Conservation (phyloP, 1,140 invertebrate genomes). For the Drosophila paulistorum region DNA sequence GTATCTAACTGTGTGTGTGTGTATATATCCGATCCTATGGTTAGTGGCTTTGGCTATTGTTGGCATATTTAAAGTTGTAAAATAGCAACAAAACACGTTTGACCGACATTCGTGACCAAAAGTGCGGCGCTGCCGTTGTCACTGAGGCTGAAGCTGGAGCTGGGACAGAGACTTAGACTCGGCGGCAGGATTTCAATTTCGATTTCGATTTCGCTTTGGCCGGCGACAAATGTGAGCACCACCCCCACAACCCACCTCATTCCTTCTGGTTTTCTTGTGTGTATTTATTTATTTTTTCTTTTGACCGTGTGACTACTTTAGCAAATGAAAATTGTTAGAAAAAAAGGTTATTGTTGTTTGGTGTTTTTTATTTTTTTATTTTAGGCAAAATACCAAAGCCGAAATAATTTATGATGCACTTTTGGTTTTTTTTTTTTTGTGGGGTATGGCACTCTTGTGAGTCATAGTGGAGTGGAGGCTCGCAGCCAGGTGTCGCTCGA, state of each 20-base stretch:
- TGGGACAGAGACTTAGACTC: constrained; percentile 3
- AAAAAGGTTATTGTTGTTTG: constrained; percentile 38
- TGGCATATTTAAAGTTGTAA: constrained; percentile 82
- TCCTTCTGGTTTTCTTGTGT: neutral
- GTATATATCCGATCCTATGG: neutral
- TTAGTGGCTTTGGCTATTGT: constrained; percentile 61
- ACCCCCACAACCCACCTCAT: constrained; percentile 7
- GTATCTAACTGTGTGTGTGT: constrained; percentile 47
- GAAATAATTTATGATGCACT: constrained; percentile 81
- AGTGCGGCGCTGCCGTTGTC: constrained; percentile 58
- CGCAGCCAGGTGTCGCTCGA: constrained; percentile 66
- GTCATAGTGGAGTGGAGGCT: constrained; percentile 44
- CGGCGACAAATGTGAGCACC: constrained; percentile 68
- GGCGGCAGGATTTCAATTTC: constrained; percentile 72
- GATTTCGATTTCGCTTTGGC: constrained; percentile 73
- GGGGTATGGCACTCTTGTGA: constrained; percentile 47
- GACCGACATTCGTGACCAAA: constrained; percentile 81
- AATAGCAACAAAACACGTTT: constrained; percentile 80
- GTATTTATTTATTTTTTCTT: neutral
- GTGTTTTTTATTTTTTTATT: neutral
- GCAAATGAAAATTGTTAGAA: constrained; percentile 77
- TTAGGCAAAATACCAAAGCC: constrained; percentile 48
- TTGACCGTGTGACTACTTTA: constrained; percentile 80
- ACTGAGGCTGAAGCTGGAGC: constrained; percentile 21
- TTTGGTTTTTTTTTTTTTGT: constrained; percentile 28